Evolutionary conservation across 2,888 invertebrate genomes (phyloP).

Genomic region (Unio delphinus): DNA sequence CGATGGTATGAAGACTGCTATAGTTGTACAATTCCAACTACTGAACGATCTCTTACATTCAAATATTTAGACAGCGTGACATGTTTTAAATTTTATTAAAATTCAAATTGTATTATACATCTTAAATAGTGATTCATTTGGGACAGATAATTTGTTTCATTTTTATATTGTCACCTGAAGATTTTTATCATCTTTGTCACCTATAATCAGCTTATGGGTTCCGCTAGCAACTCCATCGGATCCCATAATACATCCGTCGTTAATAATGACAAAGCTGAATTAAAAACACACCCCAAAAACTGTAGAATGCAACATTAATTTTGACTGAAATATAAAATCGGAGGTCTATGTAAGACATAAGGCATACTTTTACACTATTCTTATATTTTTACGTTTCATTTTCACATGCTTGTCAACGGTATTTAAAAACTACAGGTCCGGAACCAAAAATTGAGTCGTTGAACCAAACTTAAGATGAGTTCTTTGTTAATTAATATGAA

Average conservation of each 20-base stretch:
- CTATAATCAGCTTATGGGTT: slow-evolving; percentile 45
- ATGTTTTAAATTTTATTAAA: too few relatives aligned
- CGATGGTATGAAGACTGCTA: too few relatives aligned
- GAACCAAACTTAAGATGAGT: slow-evolving; percentile 70
- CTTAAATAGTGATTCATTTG: neutral
- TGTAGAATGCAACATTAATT: slow-evolving; percentile 68
- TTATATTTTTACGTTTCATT: slow-evolving; percentile 62
- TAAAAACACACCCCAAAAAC: slow-evolving; percentile 70
- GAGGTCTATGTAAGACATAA: slow-evolving; percentile 68
- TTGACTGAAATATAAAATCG: slow-evolving; percentile 64
- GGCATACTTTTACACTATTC: slow-evolving; percentile 67
- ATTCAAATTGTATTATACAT: too few relatives aligned
- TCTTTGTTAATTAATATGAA: slow-evolving; percentile 69
- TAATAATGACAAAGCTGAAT: slow-evolving; percentile 68
- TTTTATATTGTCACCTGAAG: neutral
- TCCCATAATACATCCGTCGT: slow-evolving; percentile 72
- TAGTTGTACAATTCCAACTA: too few relatives aligned
- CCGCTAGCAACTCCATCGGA: slow-evolving; percentile 72
- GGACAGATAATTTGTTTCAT: neutral
- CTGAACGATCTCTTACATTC: too few relatives aligned
- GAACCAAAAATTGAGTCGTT: slow-evolving; percentile 63
- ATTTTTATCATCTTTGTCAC: neutral
- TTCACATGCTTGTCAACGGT: slow-evolving; percentile 47
- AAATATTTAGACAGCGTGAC: too few relatives aligned
- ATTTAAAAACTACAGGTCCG: slow-evolving; percentile 57